Conservation (phyloP, 2,797 vertebrate genomes). For the Thripadectes ignobilis region DNA sequence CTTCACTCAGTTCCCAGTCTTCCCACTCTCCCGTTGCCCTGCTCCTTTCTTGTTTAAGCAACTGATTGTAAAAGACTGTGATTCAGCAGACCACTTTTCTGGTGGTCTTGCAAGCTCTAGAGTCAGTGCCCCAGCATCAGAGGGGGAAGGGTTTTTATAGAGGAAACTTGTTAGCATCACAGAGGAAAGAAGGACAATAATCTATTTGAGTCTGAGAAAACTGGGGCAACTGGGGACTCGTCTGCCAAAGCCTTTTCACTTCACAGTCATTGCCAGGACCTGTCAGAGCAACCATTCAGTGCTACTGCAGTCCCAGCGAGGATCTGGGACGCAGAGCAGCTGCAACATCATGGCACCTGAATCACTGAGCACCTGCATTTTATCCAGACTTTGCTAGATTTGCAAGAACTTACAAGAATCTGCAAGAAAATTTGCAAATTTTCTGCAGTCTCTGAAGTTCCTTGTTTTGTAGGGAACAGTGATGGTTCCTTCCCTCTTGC, state of each 20-base stretch:
- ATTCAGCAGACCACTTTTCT: not conserved
- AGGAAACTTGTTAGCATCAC: conserved; percentile 17
- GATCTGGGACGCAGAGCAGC: not conserved
- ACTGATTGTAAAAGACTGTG: not conserved
- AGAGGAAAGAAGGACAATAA: conserved; percentile 52
- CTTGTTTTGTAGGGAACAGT: not conserved
- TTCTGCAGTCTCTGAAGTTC: not conserved
- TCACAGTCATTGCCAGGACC: conserved; percentile 2
- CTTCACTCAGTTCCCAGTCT: not conserved
- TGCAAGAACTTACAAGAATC: not conserved
- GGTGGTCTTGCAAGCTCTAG: not conserved
- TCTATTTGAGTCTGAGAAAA: conserved; percentile 51
- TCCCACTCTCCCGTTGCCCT: not conserved
- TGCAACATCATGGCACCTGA: not conserved
- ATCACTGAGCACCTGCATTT: not conserved
- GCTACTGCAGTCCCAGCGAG: not conserved
- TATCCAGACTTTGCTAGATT: not conserved
- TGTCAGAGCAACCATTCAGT: conserved; percentile 1
- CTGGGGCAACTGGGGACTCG: not conserved
- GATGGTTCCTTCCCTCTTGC: not conserved
- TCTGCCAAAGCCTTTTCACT: conserved; percentile 48
- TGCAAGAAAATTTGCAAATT: not conserved
- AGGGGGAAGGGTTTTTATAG: not conserved
- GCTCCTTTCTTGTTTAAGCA: not conserved
- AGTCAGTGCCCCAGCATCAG: not conserved